A percentile compares a stretch with the other conserved stretches of the same genome.
Evolutionary conservation across 2,797 vertebrate species (phyloP).

Genomic region (Chelonia mydas): DNA sequence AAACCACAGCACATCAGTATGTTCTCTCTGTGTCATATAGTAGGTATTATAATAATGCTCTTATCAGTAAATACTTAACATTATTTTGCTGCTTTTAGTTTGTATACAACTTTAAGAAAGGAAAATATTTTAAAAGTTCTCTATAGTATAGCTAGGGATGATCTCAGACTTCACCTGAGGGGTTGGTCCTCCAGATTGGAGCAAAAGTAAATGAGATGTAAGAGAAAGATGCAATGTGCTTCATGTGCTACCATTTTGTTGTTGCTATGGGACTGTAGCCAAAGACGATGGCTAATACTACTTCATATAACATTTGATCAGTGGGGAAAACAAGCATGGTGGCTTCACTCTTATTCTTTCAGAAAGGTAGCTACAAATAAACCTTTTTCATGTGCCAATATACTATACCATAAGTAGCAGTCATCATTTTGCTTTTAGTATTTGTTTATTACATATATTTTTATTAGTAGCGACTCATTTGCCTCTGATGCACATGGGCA

Average conservation of each 20-base stretch:
- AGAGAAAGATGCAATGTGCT: neutral
- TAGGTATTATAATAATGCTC: neutral
- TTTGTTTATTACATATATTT: neutral
- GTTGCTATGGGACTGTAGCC: neutral
- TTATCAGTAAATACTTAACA: neutral
- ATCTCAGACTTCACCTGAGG: neutral
- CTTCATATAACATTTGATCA: constrained; percentile 24
- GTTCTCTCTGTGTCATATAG: neutral
- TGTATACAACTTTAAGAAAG: neutral
- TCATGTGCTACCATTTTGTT: constrained; percentile 10
- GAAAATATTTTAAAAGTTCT: neutral
- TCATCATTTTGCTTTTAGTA: neutral
- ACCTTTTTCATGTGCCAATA: neutral
- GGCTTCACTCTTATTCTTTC: neutral
- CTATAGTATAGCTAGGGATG: neutral
- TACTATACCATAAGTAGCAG: neutral
- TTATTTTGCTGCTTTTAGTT: neutral
- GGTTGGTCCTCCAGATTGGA: accelerated
- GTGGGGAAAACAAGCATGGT: neutral
- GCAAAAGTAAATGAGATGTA: neutral
- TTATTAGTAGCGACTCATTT: neutral
- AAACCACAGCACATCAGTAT: neutral
- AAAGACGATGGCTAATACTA: neutral
- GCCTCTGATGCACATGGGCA: neutral
- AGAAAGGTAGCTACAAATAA: neutral